Percentiles rank a stretch among this genome's conserved stretches.
Evolutionary conservation across 1,140 invertebrate species (phyloP).

Genomic region (Zaprionus vittiger): DNA sequence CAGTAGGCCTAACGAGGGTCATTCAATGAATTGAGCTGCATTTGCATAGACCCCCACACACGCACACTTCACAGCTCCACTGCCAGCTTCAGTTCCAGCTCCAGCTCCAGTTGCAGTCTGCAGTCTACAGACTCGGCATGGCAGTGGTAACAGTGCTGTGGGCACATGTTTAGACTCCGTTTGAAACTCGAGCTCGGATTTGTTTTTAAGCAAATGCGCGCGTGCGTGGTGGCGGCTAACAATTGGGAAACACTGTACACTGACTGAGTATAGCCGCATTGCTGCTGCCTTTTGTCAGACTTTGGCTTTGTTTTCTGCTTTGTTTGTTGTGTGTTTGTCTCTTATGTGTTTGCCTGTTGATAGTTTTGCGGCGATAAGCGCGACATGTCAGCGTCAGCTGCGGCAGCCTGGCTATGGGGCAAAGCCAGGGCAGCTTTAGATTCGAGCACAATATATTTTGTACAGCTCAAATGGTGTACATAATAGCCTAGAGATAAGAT

Average conservation of each 20-base stretch:
- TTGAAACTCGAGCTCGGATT: conserved; percentile 65
- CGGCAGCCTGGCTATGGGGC: background rate
- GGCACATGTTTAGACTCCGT: conserved; percentile 57
- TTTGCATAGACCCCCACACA: conserved; percentile 68
- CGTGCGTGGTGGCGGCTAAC: conserved; percentile 80
- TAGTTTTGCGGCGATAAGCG: conserved; percentile 78
- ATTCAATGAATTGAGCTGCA: conserved; percentile 70
- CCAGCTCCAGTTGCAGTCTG: conserved; percentile 16
- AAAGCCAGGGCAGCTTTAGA: conserved; percentile 62
- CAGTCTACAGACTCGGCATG: background rate
- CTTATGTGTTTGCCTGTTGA: conserved; percentile 67
- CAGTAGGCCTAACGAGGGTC: conserved; percentile 75
- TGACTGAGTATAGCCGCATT: conserved; percentile 27
- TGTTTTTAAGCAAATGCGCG: conserved; percentile 80
- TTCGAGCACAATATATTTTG: conserved; percentile 79
- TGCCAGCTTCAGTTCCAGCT: conserved; percentile 4
- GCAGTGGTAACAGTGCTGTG: conserved; percentile 21
- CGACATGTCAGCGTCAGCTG: conserved; percentile 75
- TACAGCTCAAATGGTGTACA: conserved; percentile 80
- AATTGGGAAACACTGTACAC: conserved; percentile 75
- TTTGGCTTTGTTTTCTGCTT: conserved; percentile 42
- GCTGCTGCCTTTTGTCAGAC: conserved; percentile 56
- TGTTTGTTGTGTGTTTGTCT: conserved; percentile 48
- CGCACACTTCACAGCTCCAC: conserved; percentile 1
- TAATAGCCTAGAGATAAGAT: conserved; percentile 79